Evolutionary conservation across 1,140 invertebrate genomes (phyloP).

Genomic region (Bombus turneri): DNA sequence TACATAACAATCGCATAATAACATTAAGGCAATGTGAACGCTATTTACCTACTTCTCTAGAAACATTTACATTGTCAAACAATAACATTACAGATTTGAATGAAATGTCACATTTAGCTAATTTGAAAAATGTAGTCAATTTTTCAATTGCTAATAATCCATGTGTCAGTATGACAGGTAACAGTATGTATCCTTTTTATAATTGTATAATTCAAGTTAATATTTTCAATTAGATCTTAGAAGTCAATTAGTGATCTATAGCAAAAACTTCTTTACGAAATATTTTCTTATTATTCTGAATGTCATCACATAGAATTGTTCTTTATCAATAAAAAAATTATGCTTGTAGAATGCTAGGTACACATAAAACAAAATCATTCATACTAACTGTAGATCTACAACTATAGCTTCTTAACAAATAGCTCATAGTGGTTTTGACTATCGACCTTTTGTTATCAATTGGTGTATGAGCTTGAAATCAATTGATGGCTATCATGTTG

Average conservation of each 20-base stretch:
- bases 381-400: slow-evolving; percentile 43
- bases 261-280: slow-evolving; percentile 3
- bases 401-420: slow-evolving; percentile 79
- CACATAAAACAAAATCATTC: slow-evolving; percentile 19
- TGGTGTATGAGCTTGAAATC: slow-evolving; percentile 94
- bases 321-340: slow-evolving; percentile 30
- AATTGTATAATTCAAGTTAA: background rate
- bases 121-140: slow-evolving; percentile 89
- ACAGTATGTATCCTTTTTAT: slow-evolving; percentile 87
- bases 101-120: slow-evolving; percentile 91
- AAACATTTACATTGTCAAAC: slow-evolving; percentile 90
- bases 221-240: slow-evolving; percentile 32
- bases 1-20: slow-evolving; percentile 93
- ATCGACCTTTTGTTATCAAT: slow-evolving; percentile 95
- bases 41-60: slow-evolving; percentile 89
- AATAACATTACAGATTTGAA: slow-evolving; percentile 94
- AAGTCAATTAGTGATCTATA: slow-evolving; percentile 20
- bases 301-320: slow-evolving; percentile 18
- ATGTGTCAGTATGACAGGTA: slow-evolving; percentile 88
- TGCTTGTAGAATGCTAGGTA: slow-evolving; percentile 42
- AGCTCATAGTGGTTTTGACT: slow-evolving; percentile 91
- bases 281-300: slow-evolving; percentile 18
- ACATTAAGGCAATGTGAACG: slow-evolving; percentile 91
- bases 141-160: slow-evolving; percentile 94
- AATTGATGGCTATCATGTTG: slow-evolving; percentile 94